Evolutionary conservation across 2,113 vertebrate species (phyloP).

Genomic region (Epinephelus lanceolatus): DNA sequence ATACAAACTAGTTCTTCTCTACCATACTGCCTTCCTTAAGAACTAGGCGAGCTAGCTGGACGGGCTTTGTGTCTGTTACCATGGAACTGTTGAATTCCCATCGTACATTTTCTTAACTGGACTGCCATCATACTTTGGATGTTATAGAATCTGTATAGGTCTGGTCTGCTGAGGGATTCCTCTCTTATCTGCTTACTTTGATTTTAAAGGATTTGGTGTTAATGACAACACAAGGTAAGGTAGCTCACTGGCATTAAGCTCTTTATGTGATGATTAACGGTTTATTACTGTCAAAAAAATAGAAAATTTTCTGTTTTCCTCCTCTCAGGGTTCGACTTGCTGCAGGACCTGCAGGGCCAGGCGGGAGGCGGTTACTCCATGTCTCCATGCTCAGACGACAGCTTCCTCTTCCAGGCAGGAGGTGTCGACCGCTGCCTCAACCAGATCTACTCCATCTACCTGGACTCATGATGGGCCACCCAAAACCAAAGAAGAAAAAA

Average conservation of each 20-base stretch:
- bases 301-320: not conserved
- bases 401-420: conserved; percentile 77
- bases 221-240: not conserved
- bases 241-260: not conserved
- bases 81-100: not conserved
- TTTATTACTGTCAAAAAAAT: not conserved
- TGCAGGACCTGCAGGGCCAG: conserved; percentile 76
- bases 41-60: not conserved
- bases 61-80: too few relatives aligned
- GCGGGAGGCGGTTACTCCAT: conserved; percentile 59
- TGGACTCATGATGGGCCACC: conserved; percentile 70
- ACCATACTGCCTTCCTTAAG: too few relatives aligned
- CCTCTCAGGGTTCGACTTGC: conserved; percentile 72
- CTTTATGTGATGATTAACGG: not conserved
- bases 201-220: not conserved
- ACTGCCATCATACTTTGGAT: too few relatives aligned
- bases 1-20: too few relatives aligned
- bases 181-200: not conserved
- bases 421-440: conserved; percentile 78
- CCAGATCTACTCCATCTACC: conserved; percentile 80
- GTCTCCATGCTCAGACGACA: conserved; percentile 72
- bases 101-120: not conserved
- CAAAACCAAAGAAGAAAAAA: not conserved
- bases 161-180: not conserved
- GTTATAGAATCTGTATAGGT: not conserved